Conservation (phyloP, 2,888 invertebrate genomes). For the Eilema sororculum region DNA sequence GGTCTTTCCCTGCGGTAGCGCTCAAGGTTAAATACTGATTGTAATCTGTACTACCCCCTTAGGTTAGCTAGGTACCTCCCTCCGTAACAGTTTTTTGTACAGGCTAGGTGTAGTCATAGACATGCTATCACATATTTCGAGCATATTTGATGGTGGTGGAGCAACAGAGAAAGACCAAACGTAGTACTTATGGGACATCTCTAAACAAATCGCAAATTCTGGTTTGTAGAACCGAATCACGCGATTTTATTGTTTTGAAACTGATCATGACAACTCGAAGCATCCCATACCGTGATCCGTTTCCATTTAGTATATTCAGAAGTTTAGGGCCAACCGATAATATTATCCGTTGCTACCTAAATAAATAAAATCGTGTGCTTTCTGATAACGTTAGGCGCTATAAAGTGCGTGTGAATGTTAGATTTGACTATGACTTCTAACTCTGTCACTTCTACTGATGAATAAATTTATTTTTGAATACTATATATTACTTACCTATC, state of each 20-base stretch:
- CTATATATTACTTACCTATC: too few species aligned
- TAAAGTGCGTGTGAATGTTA: neutral
- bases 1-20: slow-evolving; percentile 15
- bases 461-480: too few species aligned
- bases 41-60: slow-evolving; percentile 17
- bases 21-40: slow-evolving; percentile 21
- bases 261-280: too few species aligned
- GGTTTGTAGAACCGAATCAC: neutral
- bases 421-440: neutral
- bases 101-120: neutral
- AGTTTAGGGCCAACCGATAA: neutral
- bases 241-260: neutral
- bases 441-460: too few species aligned
- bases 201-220: neutral
- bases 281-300: neutral
- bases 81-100: neutral
- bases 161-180: too few species aligned
- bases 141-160: neutral
- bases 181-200: too few species aligned
- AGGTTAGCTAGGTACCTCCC: neutral
- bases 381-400: neutral
- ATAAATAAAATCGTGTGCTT: neutral
- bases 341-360: neutral
- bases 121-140: neutral
- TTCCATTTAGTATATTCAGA: neutral